phyloP scores from a whole-genome alignment of 2,888 invertebrate genomes.

The Drosophila trichaetosa region DNA sequence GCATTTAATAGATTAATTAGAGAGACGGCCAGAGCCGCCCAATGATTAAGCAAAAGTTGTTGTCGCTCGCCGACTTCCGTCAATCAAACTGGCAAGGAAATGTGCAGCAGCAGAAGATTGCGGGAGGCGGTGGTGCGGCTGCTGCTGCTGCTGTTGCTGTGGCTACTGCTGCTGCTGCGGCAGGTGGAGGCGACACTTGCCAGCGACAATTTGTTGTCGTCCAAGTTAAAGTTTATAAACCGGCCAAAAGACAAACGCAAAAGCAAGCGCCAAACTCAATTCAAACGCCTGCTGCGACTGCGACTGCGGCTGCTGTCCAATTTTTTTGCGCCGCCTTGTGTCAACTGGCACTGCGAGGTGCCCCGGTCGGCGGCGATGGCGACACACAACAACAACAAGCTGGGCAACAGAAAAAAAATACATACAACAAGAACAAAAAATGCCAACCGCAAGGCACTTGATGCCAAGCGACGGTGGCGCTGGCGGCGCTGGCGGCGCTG shows the following conservation, averaged over 20 bases:
- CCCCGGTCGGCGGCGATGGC: slow-evolving; percentile 26
- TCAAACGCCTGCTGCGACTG: slow-evolving; percentile 66
- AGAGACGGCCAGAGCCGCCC: slow-evolving; percentile 71
- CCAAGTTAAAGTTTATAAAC: slow-evolving; percentile 67
- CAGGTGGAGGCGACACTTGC: slow-evolving; percentile 59
- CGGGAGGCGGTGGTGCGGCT: slow-evolving; percentile 23
- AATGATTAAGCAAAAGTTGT: slow-evolving; percentile 81
- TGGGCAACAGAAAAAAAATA: slow-evolving; percentile 15
- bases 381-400: slow-evolving; percentile 19
- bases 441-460: slow-evolving; percentile 71
- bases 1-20: slow-evolving; percentile 81
- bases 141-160: slow-evolving; percentile 7
- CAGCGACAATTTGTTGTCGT: slow-evolving; percentile 49
- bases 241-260: slow-evolving; percentile 33
- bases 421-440: slow-evolving; percentile 15
- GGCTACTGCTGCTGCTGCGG: slow-evolving; percentile 29
- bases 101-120: slow-evolving; percentile 1
- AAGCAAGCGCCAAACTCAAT: slow-evolving; percentile 36
- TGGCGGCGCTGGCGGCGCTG: slow-evolving; percentile 29
- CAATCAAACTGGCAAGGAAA: slow-evolving; percentile 64
- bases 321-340: slow-evolving; percentile 51
- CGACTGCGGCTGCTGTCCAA: slow-evolving; percentile 58
- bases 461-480: slow-evolving; percentile 70
- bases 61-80: slow-evolving; percentile 71
- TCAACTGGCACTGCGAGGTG: slow-evolving; percentile 56